These are phyloP conservation scores for Tridacna crocea DNA, from an alignment of 2,888 invertebrate species.

Conservation along the genomic window DNA sequence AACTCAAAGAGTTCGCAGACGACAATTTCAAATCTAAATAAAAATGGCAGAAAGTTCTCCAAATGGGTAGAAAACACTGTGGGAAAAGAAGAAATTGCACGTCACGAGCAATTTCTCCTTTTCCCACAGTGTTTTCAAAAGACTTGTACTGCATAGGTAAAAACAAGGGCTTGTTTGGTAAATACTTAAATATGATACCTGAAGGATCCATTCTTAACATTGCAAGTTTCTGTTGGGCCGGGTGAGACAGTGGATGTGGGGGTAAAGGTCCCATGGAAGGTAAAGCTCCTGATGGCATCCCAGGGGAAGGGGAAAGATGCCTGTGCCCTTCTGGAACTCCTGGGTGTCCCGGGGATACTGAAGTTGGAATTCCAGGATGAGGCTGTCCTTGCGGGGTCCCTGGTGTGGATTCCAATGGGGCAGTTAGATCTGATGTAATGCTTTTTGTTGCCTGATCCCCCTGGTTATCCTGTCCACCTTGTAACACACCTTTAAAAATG, in stretches of 20 bases:
- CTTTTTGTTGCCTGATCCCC: conserved; percentile 32
- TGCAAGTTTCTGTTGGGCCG: conserved; percentile 21
- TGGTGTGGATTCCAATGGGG: conserved; percentile 12
- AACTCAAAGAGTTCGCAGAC: too few relatives aligned
- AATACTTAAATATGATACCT: neutral
- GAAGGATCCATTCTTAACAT: conserved; percentile 9
- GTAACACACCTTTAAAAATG: conserved; percentile 93
- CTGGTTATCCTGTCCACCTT: conserved; percentile 59
- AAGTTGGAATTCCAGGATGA: neutral
- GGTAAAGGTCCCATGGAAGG: conserved; percentile 31
- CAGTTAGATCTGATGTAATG: neutral
- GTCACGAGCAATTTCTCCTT: too few relatives aligned
- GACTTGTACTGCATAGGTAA: too few relatives aligned
- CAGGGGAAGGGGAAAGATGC: conserved; percentile 16
- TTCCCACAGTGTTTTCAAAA: too few relatives aligned
- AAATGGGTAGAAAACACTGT: too few relatives aligned
- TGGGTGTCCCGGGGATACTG: conserved; percentile 6
- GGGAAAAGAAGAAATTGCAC: too few relatives aligned
- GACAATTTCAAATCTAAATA: too few relatives aligned
- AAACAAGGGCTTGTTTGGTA: too few relatives aligned
- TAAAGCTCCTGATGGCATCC: conserved; percentile 13
- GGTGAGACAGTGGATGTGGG: conserved; percentile 33
- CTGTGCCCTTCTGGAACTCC: conserved; percentile 2
- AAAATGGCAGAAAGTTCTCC: too few relatives aligned
- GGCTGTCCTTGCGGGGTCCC: conserved; percentile 17